These are phyloP conservation scores for Microctenopoma lineatum DNA, from an alignment of 2,797 vertebrate genomes.

Conservation along the genomic window DNA sequence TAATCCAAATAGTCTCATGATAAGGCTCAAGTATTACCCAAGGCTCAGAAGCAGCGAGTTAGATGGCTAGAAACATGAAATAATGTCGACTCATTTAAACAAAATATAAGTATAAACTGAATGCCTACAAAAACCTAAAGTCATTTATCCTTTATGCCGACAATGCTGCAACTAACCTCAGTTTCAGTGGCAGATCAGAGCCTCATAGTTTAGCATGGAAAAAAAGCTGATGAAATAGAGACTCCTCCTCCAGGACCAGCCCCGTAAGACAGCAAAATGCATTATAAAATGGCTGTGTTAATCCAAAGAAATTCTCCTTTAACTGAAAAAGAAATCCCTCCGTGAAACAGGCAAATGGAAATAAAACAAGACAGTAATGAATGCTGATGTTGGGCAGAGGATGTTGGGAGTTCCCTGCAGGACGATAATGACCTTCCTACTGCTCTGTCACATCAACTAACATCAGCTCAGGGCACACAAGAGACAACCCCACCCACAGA, in stretches of 20 bases:
- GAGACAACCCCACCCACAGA: conserved; percentile 72
- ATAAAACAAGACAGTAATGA: conserved; percentile 24
- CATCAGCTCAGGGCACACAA: conserved; percentile 61
- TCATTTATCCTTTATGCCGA: conserved; percentile 12
- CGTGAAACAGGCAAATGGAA: conserved; percentile 7
- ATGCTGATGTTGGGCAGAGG: conserved; percentile 22
- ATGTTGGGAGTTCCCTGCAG: conserved; percentile 36
- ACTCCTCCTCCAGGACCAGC: conserved; percentile 50
- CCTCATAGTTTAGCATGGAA: conserved; percentile 62
- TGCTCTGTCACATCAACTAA: conserved; percentile 61
- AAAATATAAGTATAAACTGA: background rate
- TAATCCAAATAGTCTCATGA: conserved; percentile 22
- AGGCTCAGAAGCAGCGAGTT: background rate
- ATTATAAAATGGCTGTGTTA: conserved; percentile 35
- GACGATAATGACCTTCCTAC: conserved; percentile 76
- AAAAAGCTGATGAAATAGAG: conserved; percentile 58
- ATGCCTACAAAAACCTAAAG: conserved; percentile 6
- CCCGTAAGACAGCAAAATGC: conserved; percentile 45
- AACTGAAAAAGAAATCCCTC: conserved; percentile 33
- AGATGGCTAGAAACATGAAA: conserved; percentile 3
- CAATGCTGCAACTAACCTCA: conserved; percentile 66
- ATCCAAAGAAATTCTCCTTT: conserved; percentile 47
- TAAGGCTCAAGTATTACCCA: conserved; percentile 12
- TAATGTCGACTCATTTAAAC: background rate
- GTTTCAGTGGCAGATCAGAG: conserved; percentile 67